Evolutionary conservation across 1,140 invertebrate genomes (phyloP).

Genomic region (Dreissena rostriformis): DNA sequence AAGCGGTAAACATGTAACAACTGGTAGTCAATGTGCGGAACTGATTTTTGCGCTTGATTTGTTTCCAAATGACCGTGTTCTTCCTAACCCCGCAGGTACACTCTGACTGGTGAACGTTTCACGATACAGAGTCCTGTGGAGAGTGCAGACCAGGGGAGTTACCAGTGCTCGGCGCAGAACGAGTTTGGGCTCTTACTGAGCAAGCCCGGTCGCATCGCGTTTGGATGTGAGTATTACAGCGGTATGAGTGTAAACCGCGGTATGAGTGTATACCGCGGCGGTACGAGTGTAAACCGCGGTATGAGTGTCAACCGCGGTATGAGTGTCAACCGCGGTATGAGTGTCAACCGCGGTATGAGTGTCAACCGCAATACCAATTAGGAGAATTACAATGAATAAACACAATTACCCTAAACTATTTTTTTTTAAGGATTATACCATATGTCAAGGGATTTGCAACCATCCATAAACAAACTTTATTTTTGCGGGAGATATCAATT

Average conservation of each 20-base stretch:
- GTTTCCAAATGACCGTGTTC: too few species aligned
- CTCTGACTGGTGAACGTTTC: slow-evolving; percentile 25
- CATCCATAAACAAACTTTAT: too few species aligned
- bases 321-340: background rate
- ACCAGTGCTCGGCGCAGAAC: slow-evolving; percentile 43
- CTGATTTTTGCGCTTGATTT: too few species aligned
- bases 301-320: background rate
- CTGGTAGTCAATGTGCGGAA: too few species aligned
- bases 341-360: background rate
- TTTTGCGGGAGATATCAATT: too few species aligned
- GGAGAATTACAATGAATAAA: too few species aligned
- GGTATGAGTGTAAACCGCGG: slow-evolving; percentile 10
- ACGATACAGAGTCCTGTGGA: slow-evolving; percentile 17
- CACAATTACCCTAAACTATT: too few species aligned
- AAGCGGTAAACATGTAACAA: too few species aligned
- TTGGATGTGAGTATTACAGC: slow-evolving; percentile 39
- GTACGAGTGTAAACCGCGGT: background rate
- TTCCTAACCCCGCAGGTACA: slow-evolving; percentile 12
- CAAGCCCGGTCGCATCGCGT: slow-evolving; percentile 31
- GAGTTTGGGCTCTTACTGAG: slow-evolving; percentile 34
- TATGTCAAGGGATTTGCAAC: too few species aligned
- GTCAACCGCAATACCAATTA: too few species aligned
- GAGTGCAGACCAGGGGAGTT: slow-evolving; percentile 16
- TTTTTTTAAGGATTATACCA: too few species aligned
- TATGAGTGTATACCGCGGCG: background rate